phyloP scores from a whole-genome alignment of 2,113 vertebrate genomes.

The Nycticryphes semicollaris region DNA sequence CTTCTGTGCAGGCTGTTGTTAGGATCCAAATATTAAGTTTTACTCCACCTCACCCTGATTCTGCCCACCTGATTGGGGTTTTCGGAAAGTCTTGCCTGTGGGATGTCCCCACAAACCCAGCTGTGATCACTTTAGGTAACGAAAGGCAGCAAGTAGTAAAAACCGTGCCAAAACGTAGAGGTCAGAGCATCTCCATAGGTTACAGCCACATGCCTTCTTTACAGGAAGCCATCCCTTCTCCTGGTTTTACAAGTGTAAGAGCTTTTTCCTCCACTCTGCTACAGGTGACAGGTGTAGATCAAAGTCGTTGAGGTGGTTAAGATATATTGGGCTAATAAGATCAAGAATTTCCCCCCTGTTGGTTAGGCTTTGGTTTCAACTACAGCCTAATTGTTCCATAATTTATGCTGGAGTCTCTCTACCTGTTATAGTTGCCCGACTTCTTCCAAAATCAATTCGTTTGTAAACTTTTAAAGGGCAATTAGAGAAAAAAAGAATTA shows the following conservation, averaged over 20 bases:
- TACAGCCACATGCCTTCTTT: not conserved
- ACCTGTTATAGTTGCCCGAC: not conserved
- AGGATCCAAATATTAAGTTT: not conserved
- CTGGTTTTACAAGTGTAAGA: not conserved
- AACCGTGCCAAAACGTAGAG: not conserved
- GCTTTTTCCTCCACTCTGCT: not conserved
- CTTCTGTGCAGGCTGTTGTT: not conserved
- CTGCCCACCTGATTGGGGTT: not conserved
- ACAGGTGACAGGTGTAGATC: not conserved
- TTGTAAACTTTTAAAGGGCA: not conserved
- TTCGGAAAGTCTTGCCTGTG: not conserved
- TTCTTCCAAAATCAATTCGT: not conserved
- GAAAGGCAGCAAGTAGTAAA: not conserved
- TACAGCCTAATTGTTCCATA: not conserved
- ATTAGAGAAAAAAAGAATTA: not conserved
- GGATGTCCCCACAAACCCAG: not conserved
- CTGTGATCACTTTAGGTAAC: not conserved
- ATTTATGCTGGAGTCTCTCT: not conserved
- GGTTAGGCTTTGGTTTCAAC: not conserved
- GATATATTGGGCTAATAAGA: not conserved
- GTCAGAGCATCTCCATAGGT: not conserved
- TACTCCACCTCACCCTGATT: not conserved
- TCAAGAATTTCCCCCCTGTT: not conserved
- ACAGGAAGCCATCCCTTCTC: not conserved
- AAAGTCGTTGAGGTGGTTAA: not conserved